Evolutionary conservation across 2,113 vertebrate species (phyloP).

Genomic region (Pangasianodon gigas): DNA sequence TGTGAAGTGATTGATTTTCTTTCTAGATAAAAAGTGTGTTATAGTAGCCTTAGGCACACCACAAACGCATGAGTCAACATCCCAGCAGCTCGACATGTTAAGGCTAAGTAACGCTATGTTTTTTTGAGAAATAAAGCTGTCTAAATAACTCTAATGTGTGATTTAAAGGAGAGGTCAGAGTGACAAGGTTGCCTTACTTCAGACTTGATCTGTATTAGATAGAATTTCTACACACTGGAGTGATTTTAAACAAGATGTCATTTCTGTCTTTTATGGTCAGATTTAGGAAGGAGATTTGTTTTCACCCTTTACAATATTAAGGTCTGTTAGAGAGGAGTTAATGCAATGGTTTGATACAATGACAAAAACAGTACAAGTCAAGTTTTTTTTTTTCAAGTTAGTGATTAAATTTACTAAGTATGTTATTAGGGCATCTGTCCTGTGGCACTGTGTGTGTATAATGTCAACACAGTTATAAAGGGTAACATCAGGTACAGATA

Average conservation of each 20-base stretch:
- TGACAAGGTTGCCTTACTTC: neutral
- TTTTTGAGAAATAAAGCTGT: conserved; percentile 12
- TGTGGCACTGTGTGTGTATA: neutral
- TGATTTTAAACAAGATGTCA: neutral
- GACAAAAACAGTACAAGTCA: neutral
- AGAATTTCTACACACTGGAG: neutral
- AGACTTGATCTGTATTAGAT: neutral
- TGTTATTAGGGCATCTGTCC: neutral
- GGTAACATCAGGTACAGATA: neutral
- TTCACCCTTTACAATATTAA: neutral
- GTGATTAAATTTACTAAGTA: neutral
- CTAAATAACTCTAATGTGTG: conserved; percentile 14
- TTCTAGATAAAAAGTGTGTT: neutral
- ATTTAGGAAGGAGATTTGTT: neutral
- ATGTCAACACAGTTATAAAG: neutral
- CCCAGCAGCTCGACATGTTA: conserved; percentile 26
- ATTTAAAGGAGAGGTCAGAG: neutral
- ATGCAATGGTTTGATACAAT: neutral
- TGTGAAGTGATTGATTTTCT: conserved; percentile 20
- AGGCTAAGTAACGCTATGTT: neutral
- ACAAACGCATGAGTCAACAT: conserved; percentile 14
- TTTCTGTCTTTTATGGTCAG: conserved; percentile 2
- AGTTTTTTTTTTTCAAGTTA: neutral
- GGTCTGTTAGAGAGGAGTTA: neutral
- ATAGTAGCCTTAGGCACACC: conserved; percentile 20